phyloP scores from a whole-genome alignment of 1,140 invertebrate genomes.

The Xylocopa sonorina region DNA sequence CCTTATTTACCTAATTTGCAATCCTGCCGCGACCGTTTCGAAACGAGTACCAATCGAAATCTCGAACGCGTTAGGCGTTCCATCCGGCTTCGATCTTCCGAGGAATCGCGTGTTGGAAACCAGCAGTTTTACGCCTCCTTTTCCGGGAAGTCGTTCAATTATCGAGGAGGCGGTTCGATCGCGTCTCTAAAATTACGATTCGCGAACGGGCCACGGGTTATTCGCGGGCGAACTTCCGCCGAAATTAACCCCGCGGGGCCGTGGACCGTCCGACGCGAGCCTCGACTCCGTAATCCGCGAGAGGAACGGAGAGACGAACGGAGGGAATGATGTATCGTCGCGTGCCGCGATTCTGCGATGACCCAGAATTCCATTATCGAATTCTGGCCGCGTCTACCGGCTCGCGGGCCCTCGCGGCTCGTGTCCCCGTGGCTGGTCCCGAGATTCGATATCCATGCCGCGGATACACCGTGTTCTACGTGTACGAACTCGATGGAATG shows the following conservation, averaged over 20 bases:
- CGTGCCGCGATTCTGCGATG: constrained; percentile 47
- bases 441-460: constrained; percentile 29
- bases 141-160: no score
- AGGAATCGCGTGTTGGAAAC: no score
- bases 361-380: constrained; percentile 67
- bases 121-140: no score
- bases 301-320: not conserved
- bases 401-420: not conserved
- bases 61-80: not conserved
- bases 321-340: constrained; percentile 27
- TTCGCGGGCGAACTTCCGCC: not conserved
- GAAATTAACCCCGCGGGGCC: not conserved
- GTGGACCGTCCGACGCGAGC: not conserved
- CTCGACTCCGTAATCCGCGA: constrained; percentile 35
- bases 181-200: not conserved
- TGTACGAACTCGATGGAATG: not conserved
- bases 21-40: not conserved
- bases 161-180: no score
- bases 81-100: no score
- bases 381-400: constrained; percentile 45
- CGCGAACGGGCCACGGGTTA: not conserved
- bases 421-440: not conserved
- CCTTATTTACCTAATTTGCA: not conserved
- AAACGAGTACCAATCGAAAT: no score
- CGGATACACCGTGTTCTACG: constrained; percentile 30